Base-by-base conservation (phyloP, 2,797 vertebrate species). In the Scarus forsteni region DNA sequence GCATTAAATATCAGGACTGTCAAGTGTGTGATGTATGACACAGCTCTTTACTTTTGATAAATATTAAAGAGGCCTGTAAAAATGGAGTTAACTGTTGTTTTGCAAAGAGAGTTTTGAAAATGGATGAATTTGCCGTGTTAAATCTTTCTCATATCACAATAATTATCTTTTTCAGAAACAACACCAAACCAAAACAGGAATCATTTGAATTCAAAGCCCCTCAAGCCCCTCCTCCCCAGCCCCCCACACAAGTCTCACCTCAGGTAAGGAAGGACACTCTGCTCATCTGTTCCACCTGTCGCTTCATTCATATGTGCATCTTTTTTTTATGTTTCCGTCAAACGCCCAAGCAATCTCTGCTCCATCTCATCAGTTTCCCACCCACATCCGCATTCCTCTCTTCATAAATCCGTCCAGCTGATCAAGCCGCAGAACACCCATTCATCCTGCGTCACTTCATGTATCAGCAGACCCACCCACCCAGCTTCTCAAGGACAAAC, bases 121-220 rank as follows among this genome's bases (percentile, higher is more conserved):
- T n/a, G n/a, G n/a, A n/a, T n/a, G n/a, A n/a, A n/a, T n/a, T n/a
- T n/a, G n/a, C n/a, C n/a, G n/a, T n/a, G n/a, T n/a, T n/a, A n/a
- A n/a, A n/a, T n/a, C n/a, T 11, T 18, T 11, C 10, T 49, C 0
- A 27, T 27, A 4, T 27, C 2, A 27, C 27, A 27, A 27, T 27
- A 4, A 4, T 27, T 27, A 27, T 27, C 27, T 27, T 27, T 79
- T 52, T 54, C 91, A 99, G 98, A 93, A 99, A 90, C 90, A 97
- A 96, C 91, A 92, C 95, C 87, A 99, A 99, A 96, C 96, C 98
- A 96, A 99, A 99, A 96, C 97, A 96, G 73, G 97, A 99, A 81
- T 95, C 96, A 34, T 99, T 94, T 83, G 97, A 99, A 76, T 98
- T 96, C 83, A 97, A 96, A 91, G 88, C 95, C 36, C 95, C 96